A percentile compares a stretch with the other conserved stretches of the same genome.
These are phyloP conservation scores for Julus scandinavius DNA, from an alignment of 2,888 invertebrate species.

Conservation along the genomic window DNA sequence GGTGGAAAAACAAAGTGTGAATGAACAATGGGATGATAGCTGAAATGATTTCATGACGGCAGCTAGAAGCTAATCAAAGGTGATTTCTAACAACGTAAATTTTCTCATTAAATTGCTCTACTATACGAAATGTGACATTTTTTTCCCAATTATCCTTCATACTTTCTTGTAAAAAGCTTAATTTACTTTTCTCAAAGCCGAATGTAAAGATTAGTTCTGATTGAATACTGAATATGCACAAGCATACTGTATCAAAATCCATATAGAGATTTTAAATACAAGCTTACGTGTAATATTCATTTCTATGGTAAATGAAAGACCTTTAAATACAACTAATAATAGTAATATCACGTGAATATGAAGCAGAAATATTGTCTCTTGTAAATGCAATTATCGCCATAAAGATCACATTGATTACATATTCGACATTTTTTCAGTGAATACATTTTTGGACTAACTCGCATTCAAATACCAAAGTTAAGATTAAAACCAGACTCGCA, in stretches of 20 bases:
- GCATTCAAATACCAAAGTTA: not conserved
- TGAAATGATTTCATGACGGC: not conserved
- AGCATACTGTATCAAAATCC: not conserved
- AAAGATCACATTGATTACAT: too few species aligned
- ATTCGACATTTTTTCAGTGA: too few species aligned
- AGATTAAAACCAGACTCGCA: not conserved
- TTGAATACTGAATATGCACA: not conserved
- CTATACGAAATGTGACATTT: not conserved
- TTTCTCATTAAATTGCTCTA: not conserved
- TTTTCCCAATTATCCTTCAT: not conserved
- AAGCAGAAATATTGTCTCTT: not conserved
- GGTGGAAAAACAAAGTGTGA: not conserved
- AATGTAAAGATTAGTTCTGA: not conserved
- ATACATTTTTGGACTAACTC: too few species aligned
- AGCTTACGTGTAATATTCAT: not conserved
- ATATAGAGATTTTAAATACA: conserved; percentile 2
- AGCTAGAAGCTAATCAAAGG: not conserved
- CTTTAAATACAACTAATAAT: not conserved
- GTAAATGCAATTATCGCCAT: not conserved
- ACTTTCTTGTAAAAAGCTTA: not conserved
- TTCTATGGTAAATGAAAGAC: not conserved
- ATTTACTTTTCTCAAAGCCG: not conserved
- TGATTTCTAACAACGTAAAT: not conserved
- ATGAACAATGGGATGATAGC: not conserved
- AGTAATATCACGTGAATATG: not conserved